These are phyloP conservation scores for Trematocara macrostoma DNA, from an alignment of 2,113 vertebrate species.

Conservation along the genomic window DNA sequence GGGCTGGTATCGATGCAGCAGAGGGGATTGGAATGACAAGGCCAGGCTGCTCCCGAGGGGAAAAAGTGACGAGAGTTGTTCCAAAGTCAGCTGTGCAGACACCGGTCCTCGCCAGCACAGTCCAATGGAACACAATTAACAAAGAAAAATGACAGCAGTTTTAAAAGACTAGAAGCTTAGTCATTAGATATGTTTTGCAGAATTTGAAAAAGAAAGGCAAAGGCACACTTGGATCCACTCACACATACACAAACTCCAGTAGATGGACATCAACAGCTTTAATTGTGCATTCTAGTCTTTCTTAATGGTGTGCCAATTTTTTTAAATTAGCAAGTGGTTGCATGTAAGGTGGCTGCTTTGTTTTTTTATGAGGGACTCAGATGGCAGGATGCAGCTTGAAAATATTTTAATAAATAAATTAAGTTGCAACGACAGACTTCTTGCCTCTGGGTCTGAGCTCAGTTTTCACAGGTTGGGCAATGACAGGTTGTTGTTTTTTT, in stretches of 20 bases:
- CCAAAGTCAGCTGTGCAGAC: slow-evolving; percentile 33
- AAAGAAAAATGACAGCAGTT: neutral
- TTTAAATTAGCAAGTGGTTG: neutral
- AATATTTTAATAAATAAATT: neutral
- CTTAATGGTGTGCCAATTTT: neutral
- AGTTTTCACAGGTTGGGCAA: neutral
- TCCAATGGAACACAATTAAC: neutral
- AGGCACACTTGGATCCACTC: neutral
- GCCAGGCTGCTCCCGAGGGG: slow-evolving; percentile 26
- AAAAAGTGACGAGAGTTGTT: slow-evolving; percentile 42
- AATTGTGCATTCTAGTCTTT: neutral
- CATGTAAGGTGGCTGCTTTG: neutral
- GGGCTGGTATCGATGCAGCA: slow-evolving; percentile 30
- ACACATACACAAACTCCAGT: neutral
- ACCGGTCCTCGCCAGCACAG: neutral
- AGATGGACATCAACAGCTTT: neutral
- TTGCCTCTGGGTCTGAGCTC: neutral
- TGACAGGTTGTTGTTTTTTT: neutral
- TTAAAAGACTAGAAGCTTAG: neutral
- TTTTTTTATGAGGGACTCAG: neutral
- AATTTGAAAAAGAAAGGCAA: neutral
- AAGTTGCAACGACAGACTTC: neutral
- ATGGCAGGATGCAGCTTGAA: neutral
- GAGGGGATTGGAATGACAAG: slow-evolving; percentile 27
- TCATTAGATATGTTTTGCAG: neutral